These are phyloP conservation scores for Siderastrea radians DNA, from an alignment of 92 coral and sea anemone species.

Conservation along the genomic window DNA sequence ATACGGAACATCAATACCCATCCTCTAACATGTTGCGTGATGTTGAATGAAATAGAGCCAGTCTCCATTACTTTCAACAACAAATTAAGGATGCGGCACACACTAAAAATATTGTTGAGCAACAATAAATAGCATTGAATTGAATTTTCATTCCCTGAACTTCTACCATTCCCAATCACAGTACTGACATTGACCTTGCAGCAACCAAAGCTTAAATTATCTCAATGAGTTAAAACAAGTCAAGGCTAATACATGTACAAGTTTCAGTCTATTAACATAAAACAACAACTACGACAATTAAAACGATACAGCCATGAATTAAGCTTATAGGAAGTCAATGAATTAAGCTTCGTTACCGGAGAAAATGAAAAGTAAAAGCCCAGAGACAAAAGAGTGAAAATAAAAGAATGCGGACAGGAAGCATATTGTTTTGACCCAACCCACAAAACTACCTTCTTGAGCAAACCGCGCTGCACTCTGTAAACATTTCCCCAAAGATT, in stretches of 20 bases:
- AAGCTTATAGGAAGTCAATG: neutral
- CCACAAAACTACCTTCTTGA: slow-evolving; percentile 73
- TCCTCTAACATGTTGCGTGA: too few relatives aligned
- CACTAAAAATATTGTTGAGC: too few relatives aligned
- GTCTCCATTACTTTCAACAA: too few relatives aligned
- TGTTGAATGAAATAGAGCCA: too few relatives aligned
- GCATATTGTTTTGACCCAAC: neutral
- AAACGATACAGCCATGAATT: slow-evolving; percentile 2
- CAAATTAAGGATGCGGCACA: too few relatives aligned
- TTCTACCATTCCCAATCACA: neutral
- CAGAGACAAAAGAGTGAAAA: neutral
- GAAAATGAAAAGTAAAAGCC: neutral
- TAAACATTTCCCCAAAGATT: slow-evolving; percentile 89
- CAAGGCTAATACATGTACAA: too few relatives aligned
- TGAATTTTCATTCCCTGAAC: neutral
- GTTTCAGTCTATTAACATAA: neutral
- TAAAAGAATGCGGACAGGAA: neutral
- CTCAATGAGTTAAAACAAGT: too few relatives aligned
- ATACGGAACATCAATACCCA: too few relatives aligned
- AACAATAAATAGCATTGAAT: neutral
- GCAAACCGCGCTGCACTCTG: slow-evolving; percentile 80
- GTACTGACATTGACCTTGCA: neutral
- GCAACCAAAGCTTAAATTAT: neutral
- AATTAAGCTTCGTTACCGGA: neutral
- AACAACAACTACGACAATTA: neutral